Evolutionary conservation across 35 echinoderm and acorn worm species (phyloP), one percentile per base, ranked within the genome.

Genomic region (Ophioderma brevispina): DNA sequence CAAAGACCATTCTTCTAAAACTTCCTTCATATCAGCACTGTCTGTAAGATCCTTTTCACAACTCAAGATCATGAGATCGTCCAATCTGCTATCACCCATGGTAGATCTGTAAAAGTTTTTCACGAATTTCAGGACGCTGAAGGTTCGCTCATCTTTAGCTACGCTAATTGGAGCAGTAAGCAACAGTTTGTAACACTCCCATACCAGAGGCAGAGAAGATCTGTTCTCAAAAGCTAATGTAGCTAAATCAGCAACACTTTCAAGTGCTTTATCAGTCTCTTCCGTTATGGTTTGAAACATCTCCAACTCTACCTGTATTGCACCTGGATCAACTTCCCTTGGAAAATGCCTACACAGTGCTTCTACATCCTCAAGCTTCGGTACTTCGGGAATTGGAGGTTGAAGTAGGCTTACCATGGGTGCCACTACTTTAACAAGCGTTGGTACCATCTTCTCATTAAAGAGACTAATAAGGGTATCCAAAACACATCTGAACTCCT

Each of bases 341-440:
- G 78, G 78, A 80, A 80, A 38, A 6, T 0, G 35, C 40, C 78
- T 1, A 38, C 37, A 80, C 40, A 0, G 40, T 18, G 0, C 78
- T 25, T 80, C 34, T 37, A 31, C 78, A 33, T 23, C 33, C 25
- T 80, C 78, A 32, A 21, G 19, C 23, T 6, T 80, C n/a, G 33
- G 78, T 25, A 37, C 78, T 80, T 80, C 78, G 35, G 34, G 78
- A 37, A 80, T 80, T 37, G 78, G 78, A 37, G 78, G 78, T 80
- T 80, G 33, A 38, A 80, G 78, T 38, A 38, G 40, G 78, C 25
- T 13, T 80, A 37, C 78, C 78, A 37, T 80, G 40, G 78, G 78
- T 80, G 11, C 78, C n/a, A n/a, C n/a, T 37, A 80, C 78, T 38
- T 80, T 38, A 5, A 36, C 39, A 37, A 80, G 78, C 19, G 78